Evolutionary conservation across 2,113 vertebrate genomes (phyloP).

Genomic region (Vicugna pacos): DNA sequence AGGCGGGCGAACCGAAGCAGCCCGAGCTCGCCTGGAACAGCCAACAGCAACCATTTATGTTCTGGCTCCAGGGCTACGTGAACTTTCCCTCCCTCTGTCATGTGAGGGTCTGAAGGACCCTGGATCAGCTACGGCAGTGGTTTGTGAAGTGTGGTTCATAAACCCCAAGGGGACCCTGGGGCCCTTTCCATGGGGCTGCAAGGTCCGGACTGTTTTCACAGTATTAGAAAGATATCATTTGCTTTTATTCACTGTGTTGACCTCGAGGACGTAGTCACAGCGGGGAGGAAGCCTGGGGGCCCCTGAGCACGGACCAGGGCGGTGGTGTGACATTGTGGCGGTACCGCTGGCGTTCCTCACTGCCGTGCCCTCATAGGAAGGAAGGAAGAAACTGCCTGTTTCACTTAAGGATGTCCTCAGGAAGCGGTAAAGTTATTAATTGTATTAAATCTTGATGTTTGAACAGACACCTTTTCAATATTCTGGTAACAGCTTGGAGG

Average conservation of each 20-base stretch:
- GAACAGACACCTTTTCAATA: not conserved
- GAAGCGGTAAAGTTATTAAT: not conserved
- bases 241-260: not conserved
- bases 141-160: not conserved
- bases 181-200: not conserved
- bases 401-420: not conserved
- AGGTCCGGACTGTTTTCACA: not conserved
- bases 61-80: rapidly evolving
- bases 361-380: too few species aligned
- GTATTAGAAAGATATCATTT: not conserved
- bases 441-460: not conserved
- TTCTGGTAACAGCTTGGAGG: not conserved
- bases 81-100: not conserved
- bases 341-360: rapidly evolving
- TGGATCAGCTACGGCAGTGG: not conserved
- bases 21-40: not conserved
- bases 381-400: rapidly evolving
- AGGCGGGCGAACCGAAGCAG: not conserved
- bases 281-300: too few species aligned
- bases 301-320: rapidly evolving
- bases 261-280: too few species aligned
- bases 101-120: not conserved
- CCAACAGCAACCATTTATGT: rapidly evolving
- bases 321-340: rapidly evolving
- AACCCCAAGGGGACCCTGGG: not conserved